Evolutionary conservation across 2,888 invertebrate genomes (phyloP).

Genomic region (Dinocampus coccinellae): DNA sequence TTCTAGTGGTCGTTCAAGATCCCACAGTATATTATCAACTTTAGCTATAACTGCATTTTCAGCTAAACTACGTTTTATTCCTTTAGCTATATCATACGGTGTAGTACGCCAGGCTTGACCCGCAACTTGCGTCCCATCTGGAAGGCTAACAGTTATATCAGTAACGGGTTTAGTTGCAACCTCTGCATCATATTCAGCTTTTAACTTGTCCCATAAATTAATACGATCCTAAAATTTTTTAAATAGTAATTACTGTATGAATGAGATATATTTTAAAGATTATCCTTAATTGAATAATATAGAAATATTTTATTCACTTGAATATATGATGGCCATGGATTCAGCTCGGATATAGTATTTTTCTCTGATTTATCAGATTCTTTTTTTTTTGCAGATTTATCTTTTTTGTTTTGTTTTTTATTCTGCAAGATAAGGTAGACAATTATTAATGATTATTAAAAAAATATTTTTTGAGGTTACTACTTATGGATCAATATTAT

Average conservation of each 20-base stretch:
- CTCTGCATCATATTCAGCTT: slow-evolving; percentile 84
- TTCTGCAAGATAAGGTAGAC: slow-evolving; percentile 70
- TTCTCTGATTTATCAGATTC: too few relatives aligned
- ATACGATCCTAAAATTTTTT: slow-evolving; percentile 76
- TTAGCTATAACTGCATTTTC: slow-evolving; percentile 94
- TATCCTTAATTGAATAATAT: background rate
- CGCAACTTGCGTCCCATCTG: slow-evolving; percentile 92
- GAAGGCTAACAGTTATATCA: slow-evolving; percentile 89
- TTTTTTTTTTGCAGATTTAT: slow-evolving; percentile 72
- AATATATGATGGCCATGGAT: slow-evolving; percentile 90
- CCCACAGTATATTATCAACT: slow-evolving; percentile 95
- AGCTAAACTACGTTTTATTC: slow-evolving; percentile 95
- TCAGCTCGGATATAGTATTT: slow-evolving; percentile 77
- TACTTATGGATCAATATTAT: too few relatives aligned
- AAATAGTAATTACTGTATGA: background rate
- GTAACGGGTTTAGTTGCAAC: slow-evolving; percentile 80
- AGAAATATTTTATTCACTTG: slow-evolving; percentile 62
- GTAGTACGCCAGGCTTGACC: slow-evolving; percentile 93
- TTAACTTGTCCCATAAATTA: slow-evolving; percentile 89
- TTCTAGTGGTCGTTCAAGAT: slow-evolving; percentile 95
- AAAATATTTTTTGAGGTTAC: background rate
- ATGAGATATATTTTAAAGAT: background rate
- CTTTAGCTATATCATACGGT: slow-evolving; percentile 91
- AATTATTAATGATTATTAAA: slow-evolving; percentile 10
- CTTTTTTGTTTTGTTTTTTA: slow-evolving; percentile 77